phyloP scores from a whole-genome alignment of 2,113 vertebrate species.

The Syngnathoides biaculeatus region DNA sequence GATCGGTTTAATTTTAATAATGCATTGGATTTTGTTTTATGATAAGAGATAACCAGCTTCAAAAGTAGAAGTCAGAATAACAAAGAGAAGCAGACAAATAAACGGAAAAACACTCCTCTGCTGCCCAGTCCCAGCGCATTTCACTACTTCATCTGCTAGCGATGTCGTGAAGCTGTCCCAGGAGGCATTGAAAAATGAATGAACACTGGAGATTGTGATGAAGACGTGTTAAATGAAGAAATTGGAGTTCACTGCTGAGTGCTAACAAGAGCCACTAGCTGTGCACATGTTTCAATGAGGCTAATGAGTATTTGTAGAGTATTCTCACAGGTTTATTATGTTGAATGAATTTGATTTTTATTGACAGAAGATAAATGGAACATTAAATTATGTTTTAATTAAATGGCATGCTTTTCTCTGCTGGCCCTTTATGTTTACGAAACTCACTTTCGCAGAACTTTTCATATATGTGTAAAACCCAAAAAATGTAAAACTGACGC shows the following conservation, averaged over 20 bases:
- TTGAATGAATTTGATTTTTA: not conserved
- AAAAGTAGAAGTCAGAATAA: not conserved
- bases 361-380: not conserved
- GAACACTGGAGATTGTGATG: not conserved
- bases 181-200: not conserved
- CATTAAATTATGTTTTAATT: not conserved
- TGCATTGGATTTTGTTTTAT: not conserved
- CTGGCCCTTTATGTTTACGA: no score
- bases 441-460: constrained; percentile 4
- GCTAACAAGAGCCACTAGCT: not conserved
- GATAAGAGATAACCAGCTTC: not conserved
- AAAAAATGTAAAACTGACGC: not conserved
- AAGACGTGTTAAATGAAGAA: not conserved
- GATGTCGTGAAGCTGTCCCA: not conserved
- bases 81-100: not conserved
- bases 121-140: not conserved
- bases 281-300: not conserved
- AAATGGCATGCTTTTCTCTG: no score
- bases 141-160: not conserved
- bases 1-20: not conserved
- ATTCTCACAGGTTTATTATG: not conserved
- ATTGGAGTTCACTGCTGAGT: not conserved
- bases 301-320: no score
- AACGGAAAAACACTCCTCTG: not conserved
- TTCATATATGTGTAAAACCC: constrained; percentile 12